A percentile compares a stretch with the other conserved stretches of the same genome.
phyloP scores from a whole-genome alignment of 2,888 invertebrate species.

The Tromatobia lineatoria region DNA sequence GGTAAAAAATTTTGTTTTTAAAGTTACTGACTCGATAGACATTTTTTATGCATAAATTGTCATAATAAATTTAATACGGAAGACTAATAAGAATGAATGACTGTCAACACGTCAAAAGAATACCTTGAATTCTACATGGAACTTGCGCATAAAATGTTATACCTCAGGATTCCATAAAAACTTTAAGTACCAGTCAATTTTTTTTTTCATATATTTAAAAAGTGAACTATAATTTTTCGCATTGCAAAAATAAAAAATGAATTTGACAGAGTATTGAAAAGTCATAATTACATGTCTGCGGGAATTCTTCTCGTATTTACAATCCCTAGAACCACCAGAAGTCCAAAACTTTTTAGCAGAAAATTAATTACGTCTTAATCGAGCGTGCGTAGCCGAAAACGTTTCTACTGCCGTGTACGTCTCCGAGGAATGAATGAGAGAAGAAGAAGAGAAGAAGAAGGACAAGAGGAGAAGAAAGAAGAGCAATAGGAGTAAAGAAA shows the following conservation, averaged over 20 bases:
- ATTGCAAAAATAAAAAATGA: background rate
- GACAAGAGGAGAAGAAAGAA: constrained; percentile 8
- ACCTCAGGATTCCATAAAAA: too few relatives aligned
- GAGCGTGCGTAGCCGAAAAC: constrained; percentile 30
- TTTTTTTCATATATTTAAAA: too few relatives aligned
- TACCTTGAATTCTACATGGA: too few relatives aligned
- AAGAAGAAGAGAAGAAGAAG: constrained; percentile 10
- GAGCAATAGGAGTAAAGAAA: constrained; percentile 38
- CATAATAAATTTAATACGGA: too few relatives aligned
- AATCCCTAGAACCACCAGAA: background rate
- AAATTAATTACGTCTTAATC: constrained; percentile 56
- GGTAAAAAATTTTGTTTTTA: too few relatives aligned
- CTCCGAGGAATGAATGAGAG: constrained; percentile 43
- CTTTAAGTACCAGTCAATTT: too few relatives aligned
- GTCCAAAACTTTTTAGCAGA: constrained; percentile 14
- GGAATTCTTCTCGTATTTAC: background rate
- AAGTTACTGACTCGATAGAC: too few relatives aligned
- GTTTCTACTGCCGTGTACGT: constrained; percentile 23
- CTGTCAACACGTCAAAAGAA: too few relatives aligned
- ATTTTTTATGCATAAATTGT: too few relatives aligned
- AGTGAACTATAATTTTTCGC: background rate
- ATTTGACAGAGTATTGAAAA: background rate
- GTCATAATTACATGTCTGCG: background rate
- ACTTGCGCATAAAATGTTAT: too few relatives aligned
- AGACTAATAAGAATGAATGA: too few relatives aligned